These are phyloP conservation scores for Cantharis rufa DNA, from an alignment of 2,888 invertebrate genomes.

Conservation along the genomic window DNA sequence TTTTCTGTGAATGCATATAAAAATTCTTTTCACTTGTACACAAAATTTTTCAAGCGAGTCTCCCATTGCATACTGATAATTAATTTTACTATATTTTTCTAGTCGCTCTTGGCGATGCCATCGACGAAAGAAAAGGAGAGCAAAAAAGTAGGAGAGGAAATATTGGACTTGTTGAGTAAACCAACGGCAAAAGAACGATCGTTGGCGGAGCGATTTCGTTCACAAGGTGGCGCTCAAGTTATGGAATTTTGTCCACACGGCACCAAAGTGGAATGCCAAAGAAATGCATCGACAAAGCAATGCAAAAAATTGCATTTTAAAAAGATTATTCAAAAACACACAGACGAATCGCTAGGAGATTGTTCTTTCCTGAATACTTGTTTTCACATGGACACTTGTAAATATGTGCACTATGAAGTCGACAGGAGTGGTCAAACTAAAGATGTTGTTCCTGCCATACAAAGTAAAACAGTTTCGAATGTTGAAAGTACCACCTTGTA, in stretches of 20 bases:
- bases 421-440: slow-evolving; percentile 70
- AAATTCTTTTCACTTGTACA: too few relatives aligned
- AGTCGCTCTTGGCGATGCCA: slow-evolving; percentile 88
- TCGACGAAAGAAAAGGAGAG: slow-evolving; percentile 94
- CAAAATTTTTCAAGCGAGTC: too few relatives aligned
- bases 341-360: slow-evolving; percentile 93
- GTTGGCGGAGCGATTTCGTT: slow-evolving; percentile 93
- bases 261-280: slow-evolving; percentile 84
- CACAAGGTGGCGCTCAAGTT: slow-evolving; percentile 90
- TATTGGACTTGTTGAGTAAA: slow-evolving; percentile 88
- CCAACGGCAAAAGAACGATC: slow-evolving; percentile 96
- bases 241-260: slow-evolving; percentile 98
- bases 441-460: slow-evolving; percentile 44
- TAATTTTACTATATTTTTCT: slow-evolving; percentile 50
- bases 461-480: slow-evolving; percentile 43
- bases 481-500: slow-evolving; percentile 69
- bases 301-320: slow-evolving; percentile 95
- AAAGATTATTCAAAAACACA: slow-evolving; percentile 94
- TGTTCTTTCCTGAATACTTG: slow-evolving; percentile 98
- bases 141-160: slow-evolving; percentile 95
- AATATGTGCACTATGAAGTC: slow-evolving; percentile 97
- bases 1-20: too few relatives aligned
- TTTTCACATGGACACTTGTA: slow-evolving; percentile 99
- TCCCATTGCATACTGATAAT: background rate
- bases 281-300: slow-evolving; percentile 57